Percentiles rank a stretch among this genome's conserved stretches.
Evolutionary conservation across 2,113 vertebrate species (phyloP).

Genomic region (Brachyhypopomus gauderio): DNA sequence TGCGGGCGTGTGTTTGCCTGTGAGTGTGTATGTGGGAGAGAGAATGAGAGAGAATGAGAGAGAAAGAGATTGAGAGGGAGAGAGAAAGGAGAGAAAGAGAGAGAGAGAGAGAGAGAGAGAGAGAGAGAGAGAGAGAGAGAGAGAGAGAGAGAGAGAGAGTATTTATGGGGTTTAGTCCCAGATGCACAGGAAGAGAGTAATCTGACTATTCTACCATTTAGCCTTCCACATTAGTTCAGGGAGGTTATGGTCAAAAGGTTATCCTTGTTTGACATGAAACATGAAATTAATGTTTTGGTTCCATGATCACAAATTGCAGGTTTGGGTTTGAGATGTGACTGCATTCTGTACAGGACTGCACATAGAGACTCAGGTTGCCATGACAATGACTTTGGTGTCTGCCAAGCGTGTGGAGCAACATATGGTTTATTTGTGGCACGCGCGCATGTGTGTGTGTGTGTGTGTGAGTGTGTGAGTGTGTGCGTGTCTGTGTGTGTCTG

Average conservation of each 20-base stretch:
- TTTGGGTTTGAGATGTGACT: constrained; percentile 13
- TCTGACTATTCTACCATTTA: neutral
- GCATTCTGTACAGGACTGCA: constrained; percentile 1
- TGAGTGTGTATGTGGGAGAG: neutral
- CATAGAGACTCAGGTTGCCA: constrained; percentile 33
- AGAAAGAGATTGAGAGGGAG: neutral
- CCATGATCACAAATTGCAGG: constrained; percentile 41
- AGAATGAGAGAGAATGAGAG: neutral
- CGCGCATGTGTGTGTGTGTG: constrained; percentile 1
- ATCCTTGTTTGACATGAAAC: constrained; percentile 40
- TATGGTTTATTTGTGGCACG: neutral
- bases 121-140: too few species aligned
- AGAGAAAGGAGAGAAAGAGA: neutral
- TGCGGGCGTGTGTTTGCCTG: neutral
- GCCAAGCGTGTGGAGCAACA: constrained; percentile 43
- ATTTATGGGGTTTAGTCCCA: neutral
- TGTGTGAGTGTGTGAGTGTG: constrained; percentile 9
- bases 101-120: neutral
- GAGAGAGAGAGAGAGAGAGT: neutral
- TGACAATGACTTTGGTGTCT: constrained; percentile 47
- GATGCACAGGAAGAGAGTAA: neutral
- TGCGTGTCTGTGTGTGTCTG: constrained; percentile 16
- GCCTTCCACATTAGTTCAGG: constrained; percentile 10
- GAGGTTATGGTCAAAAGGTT: constrained; percentile 27
- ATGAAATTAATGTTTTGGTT: constrained; percentile 46